Evolutionary conservation across 2,113 vertebrate genomes (phyloP).

Genomic region (Podarcis muralis): DNA sequence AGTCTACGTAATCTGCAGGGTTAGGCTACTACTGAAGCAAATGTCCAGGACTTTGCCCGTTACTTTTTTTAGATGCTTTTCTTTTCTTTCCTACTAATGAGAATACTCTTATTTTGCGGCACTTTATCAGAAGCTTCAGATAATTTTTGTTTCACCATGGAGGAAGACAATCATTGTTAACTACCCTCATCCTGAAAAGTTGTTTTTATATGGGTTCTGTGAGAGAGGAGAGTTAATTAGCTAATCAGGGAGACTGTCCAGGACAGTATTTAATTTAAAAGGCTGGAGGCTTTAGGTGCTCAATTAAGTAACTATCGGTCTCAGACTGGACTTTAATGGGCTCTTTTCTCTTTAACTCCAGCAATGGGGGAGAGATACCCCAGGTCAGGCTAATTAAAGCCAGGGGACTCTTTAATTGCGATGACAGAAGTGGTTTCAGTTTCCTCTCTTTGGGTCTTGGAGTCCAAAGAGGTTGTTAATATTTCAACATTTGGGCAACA

Average conservation of each 20-base stretch:
- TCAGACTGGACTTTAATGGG: constrained; percentile 96
- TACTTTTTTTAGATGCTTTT: constrained; percentile 46
- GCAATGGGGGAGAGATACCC: constrained; percentile 86
- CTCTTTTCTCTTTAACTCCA: constrained; percentile 91
- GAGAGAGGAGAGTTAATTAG: constrained; percentile 88
- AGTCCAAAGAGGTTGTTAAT: constrained; percentile 83
- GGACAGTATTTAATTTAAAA: constrained; percentile 97
- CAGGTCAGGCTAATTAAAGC: constrained; percentile 97
- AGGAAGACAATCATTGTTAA: constrained; percentile 69
- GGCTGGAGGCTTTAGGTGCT: constrained; percentile 94
- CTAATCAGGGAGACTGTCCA: constrained; percentile 88
- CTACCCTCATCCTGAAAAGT: constrained; percentile 74
- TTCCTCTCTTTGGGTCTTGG: constrained; percentile 80
- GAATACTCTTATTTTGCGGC: constrained; percentile 40
- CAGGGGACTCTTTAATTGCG: constrained; percentile 97
- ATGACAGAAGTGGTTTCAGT: constrained; percentile 95
- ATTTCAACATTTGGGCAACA: constrained; percentile 85
- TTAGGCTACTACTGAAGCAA: constrained; percentile 49
- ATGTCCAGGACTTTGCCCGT: background rate
- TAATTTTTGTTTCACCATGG: constrained; percentile 66
- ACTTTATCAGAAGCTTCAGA: constrained; percentile 42
- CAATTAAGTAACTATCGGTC: constrained; percentile 97
- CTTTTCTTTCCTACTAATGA: constrained; percentile 15
- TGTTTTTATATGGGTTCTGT: constrained; percentile 73
- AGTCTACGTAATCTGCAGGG: constrained; percentile 43